These are phyloP conservation scores for Sander vitreus DNA, from an alignment of 2,113 vertebrate genomes.

Conservation along the genomic window DNA sequence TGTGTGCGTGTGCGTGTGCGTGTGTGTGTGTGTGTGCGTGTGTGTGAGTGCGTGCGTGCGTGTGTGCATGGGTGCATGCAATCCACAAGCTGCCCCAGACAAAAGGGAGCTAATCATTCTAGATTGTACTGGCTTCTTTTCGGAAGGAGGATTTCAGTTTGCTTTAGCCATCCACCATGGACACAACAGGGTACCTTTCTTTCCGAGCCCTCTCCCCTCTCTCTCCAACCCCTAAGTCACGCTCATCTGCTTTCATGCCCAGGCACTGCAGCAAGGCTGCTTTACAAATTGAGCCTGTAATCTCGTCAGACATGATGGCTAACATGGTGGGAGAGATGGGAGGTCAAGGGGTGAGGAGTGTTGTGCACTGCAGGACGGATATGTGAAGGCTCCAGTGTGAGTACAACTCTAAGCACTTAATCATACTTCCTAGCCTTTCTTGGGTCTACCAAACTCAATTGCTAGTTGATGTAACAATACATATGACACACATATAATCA, in stretches of 20 bases:
- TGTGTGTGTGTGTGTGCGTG: neutral
- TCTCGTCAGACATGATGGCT: conserved; percentile 82
- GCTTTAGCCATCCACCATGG: conserved; percentile 74
- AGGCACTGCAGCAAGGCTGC: conserved; percentile 54
- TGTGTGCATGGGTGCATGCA: conserved; percentile 39
- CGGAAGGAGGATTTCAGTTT: conserved; percentile 68
- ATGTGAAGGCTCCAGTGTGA: conserved; percentile 44
- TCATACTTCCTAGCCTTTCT: conserved; percentile 27
- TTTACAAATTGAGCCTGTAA: conserved; percentile 81
- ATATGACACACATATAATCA: neutral
- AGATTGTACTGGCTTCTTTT: conserved; percentile 82
- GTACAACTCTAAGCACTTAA: conserved; percentile 45
- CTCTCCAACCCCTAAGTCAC: conserved; percentile 46
- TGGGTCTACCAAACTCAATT: neutral
- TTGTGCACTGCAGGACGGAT: conserved; percentile 38
- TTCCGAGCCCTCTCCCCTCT: conserved; percentile 41
- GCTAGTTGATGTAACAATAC: neutral
- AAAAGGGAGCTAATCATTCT: conserved; percentile 82
- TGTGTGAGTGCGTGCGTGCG: conserved; percentile 6
- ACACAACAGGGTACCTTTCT: conserved; percentile 77
- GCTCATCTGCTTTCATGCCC: conserved; percentile 76
- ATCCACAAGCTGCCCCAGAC: conserved; percentile 74
- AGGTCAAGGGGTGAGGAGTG: conserved; percentile 49
- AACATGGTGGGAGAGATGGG: conserved; percentile 57
- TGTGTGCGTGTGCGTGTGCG: neutral